phyloP scores from a whole-genome alignment of 2,113 vertebrate genomes.

The Atrichornis clamosus region DNA sequence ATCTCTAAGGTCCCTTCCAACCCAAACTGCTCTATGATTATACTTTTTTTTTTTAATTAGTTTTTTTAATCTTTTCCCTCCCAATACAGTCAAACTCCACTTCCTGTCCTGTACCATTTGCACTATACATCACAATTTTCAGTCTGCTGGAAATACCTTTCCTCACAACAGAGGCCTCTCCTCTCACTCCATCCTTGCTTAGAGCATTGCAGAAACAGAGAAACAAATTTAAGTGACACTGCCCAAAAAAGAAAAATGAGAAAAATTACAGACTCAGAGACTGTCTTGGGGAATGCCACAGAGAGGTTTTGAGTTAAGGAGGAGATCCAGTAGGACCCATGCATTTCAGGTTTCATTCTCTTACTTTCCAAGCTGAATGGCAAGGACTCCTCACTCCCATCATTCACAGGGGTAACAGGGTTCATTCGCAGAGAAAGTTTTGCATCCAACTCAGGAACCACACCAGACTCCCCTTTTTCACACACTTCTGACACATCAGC shows the following conservation, averaged over 20 bases:
- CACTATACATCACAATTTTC: background rate
- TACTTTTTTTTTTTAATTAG: too few relatives aligned
- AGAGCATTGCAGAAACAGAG: slow-evolving; percentile 27
- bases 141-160: background rate
- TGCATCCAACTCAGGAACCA: slow-evolving; percentile 64
- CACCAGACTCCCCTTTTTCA: slow-evolving; percentile 45
- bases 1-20: background rate
- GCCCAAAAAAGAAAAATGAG: background rate
- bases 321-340: background rate
- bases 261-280: background rate
- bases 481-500: slow-evolving; percentile 75
- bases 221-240: slow-evolving; percentile 10
- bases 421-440: slow-evolving; percentile 91
- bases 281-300: background rate
- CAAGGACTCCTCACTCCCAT: slow-evolving; percentile 82
- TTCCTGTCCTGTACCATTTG: background rate
- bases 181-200: background rate
- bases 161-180: slow-evolving; percentile 13
- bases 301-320: background rate
- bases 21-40: background rate
- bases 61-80: background rate
- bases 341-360: background rate
- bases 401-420: slow-evolving; percentile 85
- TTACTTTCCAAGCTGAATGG: slow-evolving; percentile 94
- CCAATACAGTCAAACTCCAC: background rate